Evolutionary conservation across 1,140 invertebrate genomes (phyloP).

Genomic region (Paralvinella palmiformis): DNA sequence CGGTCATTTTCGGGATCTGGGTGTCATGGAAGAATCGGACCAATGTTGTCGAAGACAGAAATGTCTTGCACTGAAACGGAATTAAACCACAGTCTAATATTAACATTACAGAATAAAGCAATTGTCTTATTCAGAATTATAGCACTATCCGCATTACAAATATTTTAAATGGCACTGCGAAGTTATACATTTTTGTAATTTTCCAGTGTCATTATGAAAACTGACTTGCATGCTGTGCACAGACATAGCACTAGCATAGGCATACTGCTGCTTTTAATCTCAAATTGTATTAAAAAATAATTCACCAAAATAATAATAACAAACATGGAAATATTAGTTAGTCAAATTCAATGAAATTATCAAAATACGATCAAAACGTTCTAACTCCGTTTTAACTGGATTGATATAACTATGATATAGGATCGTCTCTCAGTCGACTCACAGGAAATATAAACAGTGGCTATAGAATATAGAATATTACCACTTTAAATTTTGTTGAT

Average conservation of each 20-base stretch:
- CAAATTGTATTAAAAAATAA: neutral
- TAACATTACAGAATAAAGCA: neutral
- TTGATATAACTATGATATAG: no score
- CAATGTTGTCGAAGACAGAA: constrained; percentile 6
- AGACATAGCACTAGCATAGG: neutral
- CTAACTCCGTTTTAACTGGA: no score
- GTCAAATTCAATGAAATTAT: no score
- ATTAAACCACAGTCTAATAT: constrained; percentile 2
- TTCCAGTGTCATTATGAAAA: neutral
- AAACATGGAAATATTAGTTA: no score
- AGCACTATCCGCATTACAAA: neutral
- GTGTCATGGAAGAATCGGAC: neutral
- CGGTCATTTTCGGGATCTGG: neutral
- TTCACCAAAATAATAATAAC: no score
- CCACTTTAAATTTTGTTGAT: no score
- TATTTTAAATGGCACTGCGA: neutral
- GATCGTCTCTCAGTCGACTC: no score
- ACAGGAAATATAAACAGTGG: no score
- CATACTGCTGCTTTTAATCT: neutral
- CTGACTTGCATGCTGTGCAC: constrained; percentile 3
- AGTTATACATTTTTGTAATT: neutral
- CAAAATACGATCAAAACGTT: no score
- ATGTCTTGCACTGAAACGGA: constrained; percentile 4
- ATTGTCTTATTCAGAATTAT: neutral
- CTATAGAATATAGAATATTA: no score